Evolutionary conservation across 2,888 invertebrate genomes (phyloP).

Genomic region (Thereva nobilitata): DNA sequence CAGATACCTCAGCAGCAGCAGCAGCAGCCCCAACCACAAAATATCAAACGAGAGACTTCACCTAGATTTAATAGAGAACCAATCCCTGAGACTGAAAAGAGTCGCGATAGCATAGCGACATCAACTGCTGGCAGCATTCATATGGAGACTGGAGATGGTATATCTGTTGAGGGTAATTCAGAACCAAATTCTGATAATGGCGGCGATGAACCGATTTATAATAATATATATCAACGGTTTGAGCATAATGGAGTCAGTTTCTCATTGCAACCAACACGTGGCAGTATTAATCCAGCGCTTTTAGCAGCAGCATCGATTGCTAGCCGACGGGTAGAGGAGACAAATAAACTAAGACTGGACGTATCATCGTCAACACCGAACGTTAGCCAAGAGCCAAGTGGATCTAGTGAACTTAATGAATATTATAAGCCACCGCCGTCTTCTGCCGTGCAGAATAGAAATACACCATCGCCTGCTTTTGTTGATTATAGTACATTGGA

Average conservation of each 20-base stretch:
- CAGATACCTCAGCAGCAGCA: constrained; percentile 45
- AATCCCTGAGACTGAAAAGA: constrained; percentile 51
- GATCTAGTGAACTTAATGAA: constrained; percentile 30
- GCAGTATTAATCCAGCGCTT: constrained; percentile 56
- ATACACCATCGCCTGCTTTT: constrained; percentile 42
- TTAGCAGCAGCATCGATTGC: constrained; percentile 56
- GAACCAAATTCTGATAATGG: constrained; percentile 43
- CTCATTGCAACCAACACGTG: constrained; percentile 38
- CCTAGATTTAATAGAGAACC: constrained; percentile 27
- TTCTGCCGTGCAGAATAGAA: constrained; percentile 14
- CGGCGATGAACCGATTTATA: constrained; percentile 41
- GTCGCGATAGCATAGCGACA: constrained; percentile 52
- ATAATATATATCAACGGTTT: constrained; percentile 43
- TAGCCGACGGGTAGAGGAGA: constrained; percentile 49
- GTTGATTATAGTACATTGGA: constrained; percentile 46
- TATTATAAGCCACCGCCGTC: constrained; percentile 39
- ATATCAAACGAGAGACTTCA: constrained; percentile 24
- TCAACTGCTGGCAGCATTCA: constrained; percentile 38
- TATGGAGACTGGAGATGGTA: constrained; percentile 29
- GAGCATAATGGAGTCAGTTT: constrained; percentile 39
- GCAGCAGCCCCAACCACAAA: constrained; percentile 48
- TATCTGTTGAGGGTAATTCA: constrained; percentile 42
- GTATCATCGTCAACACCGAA: constrained; percentile 27
- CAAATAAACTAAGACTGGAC: constrained; percentile 49
- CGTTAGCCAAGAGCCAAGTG: constrained; percentile 37